Evolutionary conservation across 2,888 invertebrate genomes (phyloP).

Genomic region (Parasteatoda lunata): DNA sequence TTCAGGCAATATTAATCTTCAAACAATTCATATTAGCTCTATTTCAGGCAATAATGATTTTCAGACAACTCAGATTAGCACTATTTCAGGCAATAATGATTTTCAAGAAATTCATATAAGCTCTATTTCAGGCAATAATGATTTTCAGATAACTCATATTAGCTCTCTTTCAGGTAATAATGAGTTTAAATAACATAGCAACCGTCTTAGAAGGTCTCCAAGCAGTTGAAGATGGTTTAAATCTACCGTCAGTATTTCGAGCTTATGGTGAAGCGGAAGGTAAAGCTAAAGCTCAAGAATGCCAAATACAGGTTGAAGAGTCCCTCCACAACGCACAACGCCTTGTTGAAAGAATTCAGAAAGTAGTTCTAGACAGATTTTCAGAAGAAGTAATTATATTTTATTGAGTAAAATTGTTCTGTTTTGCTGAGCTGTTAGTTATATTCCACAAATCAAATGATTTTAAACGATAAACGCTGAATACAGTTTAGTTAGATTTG

Average conservation of each 20-base stretch:
- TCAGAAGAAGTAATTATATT: not conserved
- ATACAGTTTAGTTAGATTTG: no score
- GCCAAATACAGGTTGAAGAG: conserved; percentile 84
- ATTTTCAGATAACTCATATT: no score
- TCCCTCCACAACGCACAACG: conserved; percentile 91
- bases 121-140: no score
- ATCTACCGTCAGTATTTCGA: conserved; percentile 83
- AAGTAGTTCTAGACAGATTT: not conserved
- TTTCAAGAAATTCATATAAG: no score
- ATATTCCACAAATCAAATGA: no score
- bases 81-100: conserved; percentile 19
- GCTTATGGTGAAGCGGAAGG: conserved; percentile 83
- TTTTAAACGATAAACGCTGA: no score
- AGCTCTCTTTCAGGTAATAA: conserved; percentile 11
- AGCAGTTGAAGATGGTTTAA: conserved; percentile 94
- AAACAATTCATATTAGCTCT: no score
- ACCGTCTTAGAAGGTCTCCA: conserved; percentile 87
- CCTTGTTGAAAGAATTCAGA: conserved; percentile 85
- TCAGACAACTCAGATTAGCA: no score
- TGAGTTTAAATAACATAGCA: conserved; percentile 21
- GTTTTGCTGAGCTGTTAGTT: not conserved
- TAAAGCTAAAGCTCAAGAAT: conserved; percentile 85
- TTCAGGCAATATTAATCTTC: no score
- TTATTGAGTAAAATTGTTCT: not conserved
- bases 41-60: conserved; percentile 17